Evolutionary conservation across 2,797 vertebrate genomes (phyloP), one percentile per base, ranked within the genome.

Genomic region (Mormyrus proboscirostris): DNA sequence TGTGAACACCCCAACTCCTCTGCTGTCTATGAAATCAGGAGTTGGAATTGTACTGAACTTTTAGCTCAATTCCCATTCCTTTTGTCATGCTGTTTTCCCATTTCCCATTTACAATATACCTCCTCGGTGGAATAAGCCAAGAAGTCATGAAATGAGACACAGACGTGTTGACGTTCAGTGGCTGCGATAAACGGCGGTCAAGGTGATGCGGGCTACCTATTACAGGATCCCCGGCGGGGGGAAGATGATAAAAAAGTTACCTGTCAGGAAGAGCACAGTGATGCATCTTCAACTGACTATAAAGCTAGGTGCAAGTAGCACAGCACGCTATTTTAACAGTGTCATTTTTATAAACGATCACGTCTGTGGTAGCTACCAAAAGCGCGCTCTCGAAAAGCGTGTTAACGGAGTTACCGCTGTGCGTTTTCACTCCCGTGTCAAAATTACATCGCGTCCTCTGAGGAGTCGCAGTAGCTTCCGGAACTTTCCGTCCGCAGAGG

Each of bases 191-290:
- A 96, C 95, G 95, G 95, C 93, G 93, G 93, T 94, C 94, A 94
- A 92, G 92, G 93, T 94, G 95, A 95, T 93, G 92, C 93, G 94
- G 94, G 93, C 94, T 93, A 92, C 93, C 47, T 2, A 4, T 84
- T 22, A n/a, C 16, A 7, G 7, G 16, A 93, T 93, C 92, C 91
- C 86, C 91, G 92, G 93, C 94, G 94, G 94, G 94, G 95, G 94
- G 94, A 95, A 95, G 95, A 95, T 92, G 91, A 92, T 94, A 93
- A 95, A 95, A 95, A 95, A 94, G 94, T 95, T 96, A 94, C 95
- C 95, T 96, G 95, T 96, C 95, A 95, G 92, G 93, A 95, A 95
- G 95, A 95, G 95, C 95, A 94, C 93, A 92, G 9, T 92, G 92
- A 94, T 94, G 16, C 86, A n/a, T 62, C 33, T 12, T 62, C n/a